phyloP scores from a whole-genome alignment of 2,888 invertebrate species.

The Morpho achilles region DNA sequence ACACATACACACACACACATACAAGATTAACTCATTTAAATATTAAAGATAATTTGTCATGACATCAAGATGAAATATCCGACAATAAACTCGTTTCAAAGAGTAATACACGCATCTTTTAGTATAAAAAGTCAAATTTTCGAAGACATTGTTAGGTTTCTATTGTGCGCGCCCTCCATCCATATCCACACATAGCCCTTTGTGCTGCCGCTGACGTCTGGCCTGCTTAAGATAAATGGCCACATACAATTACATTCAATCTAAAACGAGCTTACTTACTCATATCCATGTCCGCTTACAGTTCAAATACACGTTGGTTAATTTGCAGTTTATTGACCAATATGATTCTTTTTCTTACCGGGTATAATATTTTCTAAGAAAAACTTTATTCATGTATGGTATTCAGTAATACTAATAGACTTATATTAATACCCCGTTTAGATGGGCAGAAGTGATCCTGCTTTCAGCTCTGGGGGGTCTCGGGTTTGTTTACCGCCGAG shows the following conservation, averaged over 20 bases:
- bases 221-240: slow-evolving; percentile 64
- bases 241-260: slow-evolving; percentile 60
- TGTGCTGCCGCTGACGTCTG: slow-evolving; percentile 60
- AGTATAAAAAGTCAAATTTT: slow-evolving; percentile 30
- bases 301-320: not conserved
- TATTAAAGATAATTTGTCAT: not conserved
- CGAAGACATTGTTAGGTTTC: slow-evolving; percentile 32
- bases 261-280: slow-evolving; percentile 40
- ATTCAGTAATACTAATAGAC: too few relatives aligned
- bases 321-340: too few relatives aligned
- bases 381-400: too few relatives aligned
- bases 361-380: too few relatives aligned
- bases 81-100: slow-evolving; percentile 23
- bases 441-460: too few relatives aligned
- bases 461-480: too few relatives aligned
- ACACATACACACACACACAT: too few relatives aligned
- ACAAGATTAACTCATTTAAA: too few relatives aligned
- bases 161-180: slow-evolving; percentile 47
- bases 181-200: slow-evolving; percentile 59
- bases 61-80: slow-evolving; percentile 19
- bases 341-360: too few relatives aligned
- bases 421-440: too few relatives aligned
- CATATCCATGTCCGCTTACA: slow-evolving; percentile 14
- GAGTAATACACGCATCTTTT: slow-evolving; percentile 29
- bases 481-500: too few relatives aligned